Evolutionary conservation across 2,113 vertebrate species (phyloP).

Genomic region (Globicephala melas): DNA sequence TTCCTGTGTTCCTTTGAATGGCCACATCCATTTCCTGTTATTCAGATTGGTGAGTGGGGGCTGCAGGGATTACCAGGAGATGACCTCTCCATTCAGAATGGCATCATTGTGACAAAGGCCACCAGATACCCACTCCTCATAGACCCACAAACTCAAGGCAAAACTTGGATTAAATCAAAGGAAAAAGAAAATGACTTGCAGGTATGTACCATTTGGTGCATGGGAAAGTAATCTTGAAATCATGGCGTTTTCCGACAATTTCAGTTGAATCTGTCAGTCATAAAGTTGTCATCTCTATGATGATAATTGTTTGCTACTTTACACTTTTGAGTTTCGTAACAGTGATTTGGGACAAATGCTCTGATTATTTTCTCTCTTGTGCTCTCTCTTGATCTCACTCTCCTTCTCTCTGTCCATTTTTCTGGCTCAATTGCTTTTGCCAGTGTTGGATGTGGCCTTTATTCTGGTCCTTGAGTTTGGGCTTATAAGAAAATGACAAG

Average conservation of each 20-base stretch:
- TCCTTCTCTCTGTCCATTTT: not conserved
- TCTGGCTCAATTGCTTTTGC: not conserved
- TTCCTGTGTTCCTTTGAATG: not conserved
- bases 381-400: not conserved
- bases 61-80: constrained; percentile 85
- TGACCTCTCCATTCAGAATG: constrained; percentile 86
- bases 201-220: constrained; percentile 61
- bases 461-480: not conserved
- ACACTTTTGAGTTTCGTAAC: not conserved
- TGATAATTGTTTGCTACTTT: not conserved
- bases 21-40: not conserved
- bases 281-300: not conserved
- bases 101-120: constrained; percentile 86
- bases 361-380: not conserved
- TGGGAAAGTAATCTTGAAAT: constrained; percentile 8
- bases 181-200: constrained; percentile 84
- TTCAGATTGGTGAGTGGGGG: constrained; percentile 85
- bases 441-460: not conserved
- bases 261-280: not conserved
- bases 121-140: constrained; percentile 85
- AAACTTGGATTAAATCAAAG: constrained; percentile 86
- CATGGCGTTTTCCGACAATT: not conserved
- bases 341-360: not conserved
- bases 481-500: not conserved
- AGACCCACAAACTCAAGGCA: constrained; percentile 86